These are phyloP conservation scores for Myanophis thanlyinensis DNA, from an alignment of 2,113 vertebrate genomes.

Conservation along the genomic window DNA sequence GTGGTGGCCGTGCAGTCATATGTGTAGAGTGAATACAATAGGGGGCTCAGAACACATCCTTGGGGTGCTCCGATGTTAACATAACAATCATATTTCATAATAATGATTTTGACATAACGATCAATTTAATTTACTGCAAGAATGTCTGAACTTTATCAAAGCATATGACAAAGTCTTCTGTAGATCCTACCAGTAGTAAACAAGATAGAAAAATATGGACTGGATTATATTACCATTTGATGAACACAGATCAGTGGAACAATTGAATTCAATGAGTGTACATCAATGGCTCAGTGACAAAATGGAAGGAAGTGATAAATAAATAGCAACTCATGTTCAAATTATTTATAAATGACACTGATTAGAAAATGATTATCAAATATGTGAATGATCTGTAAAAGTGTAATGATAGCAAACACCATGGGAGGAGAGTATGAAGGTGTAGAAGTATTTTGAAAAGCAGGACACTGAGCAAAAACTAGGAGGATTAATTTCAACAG, in stretches of 20 bases:
- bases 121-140: neutral
- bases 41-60: too few species aligned
- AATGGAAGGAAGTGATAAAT: neutral
- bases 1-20: too few species aligned
- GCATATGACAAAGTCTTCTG: neutral
- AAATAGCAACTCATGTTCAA: neutral
- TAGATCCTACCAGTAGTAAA: neutral
- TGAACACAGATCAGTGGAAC: neutral
- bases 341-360: neutral
- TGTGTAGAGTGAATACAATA: too few species aligned
- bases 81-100: too few species aligned
- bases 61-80: too few species aligned
- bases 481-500: neutral
- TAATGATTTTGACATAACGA: neutral
- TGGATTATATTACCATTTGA: neutral
- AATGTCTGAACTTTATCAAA: neutral
- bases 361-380: neutral
- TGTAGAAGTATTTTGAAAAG: neutral
- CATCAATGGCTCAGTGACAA: neutral
- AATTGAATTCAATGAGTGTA: neutral
- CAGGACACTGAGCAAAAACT: neutral
- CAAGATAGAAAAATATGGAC: neutral
- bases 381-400: neutral
- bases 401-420: neutral
- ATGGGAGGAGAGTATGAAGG: neutral